These are phyloP conservation scores for Meiosimyza decipiens DNA, from an alignment of 2,888 invertebrate species.

Conservation along the genomic window DNA sequence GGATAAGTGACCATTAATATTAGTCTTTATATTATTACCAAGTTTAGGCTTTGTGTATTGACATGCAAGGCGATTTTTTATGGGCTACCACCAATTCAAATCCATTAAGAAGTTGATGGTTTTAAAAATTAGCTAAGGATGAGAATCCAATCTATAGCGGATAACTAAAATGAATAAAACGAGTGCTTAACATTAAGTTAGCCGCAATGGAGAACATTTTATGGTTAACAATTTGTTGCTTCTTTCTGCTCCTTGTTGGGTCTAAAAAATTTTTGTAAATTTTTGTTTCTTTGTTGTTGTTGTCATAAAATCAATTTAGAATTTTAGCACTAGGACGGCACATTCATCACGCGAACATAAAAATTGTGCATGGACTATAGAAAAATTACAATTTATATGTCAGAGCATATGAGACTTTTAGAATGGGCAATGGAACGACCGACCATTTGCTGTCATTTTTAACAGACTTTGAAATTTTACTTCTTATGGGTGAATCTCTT, in stretches of 20 bases:
- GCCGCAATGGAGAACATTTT: background rate
- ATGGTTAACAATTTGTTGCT: constrained; percentile 1
- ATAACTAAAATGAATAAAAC: background rate
- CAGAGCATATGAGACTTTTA: no score
- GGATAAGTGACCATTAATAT: no score
- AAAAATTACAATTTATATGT: no score
- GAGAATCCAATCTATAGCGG: background rate
- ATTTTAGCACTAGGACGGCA: constrained; percentile 24
- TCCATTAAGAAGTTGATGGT: constrained; percentile 27
- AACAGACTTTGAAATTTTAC: no score
- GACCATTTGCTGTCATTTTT: no score
- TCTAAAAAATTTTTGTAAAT: background rate
- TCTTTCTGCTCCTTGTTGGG: background rate
- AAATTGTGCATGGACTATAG: no score
- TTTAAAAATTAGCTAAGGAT: constrained; percentile 9
- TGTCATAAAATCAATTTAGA: constrained; percentile 29
- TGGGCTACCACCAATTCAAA: constrained; percentile 26
- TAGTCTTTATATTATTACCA: no score
- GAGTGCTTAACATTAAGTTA: no score
- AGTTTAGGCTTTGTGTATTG: background rate
- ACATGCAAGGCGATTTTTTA: constrained; percentile 13
- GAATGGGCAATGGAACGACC: no score
- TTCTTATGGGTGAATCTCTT: no score
- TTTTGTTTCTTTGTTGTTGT: background rate
- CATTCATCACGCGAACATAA: constrained; percentile 17